Conservation (phyloP, 2,888 invertebrate genomes). For the Siphlonurus alternatus region DNA sequence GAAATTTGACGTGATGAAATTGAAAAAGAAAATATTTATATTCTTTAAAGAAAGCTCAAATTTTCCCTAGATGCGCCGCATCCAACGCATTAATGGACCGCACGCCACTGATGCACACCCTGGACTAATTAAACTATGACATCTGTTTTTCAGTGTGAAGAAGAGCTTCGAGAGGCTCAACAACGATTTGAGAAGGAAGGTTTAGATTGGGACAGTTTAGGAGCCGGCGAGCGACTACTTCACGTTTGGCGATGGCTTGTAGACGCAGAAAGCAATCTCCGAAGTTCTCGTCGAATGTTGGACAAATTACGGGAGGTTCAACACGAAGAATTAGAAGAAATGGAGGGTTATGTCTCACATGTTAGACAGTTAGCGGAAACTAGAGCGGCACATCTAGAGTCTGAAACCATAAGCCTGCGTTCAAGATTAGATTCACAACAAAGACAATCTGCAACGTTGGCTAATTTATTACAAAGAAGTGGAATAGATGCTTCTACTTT, state of each 20-base stretch:
- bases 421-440: constrained; percentile 17
- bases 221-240: constrained; percentile 22
- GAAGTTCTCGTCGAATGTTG: constrained; percentile 24
- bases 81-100: too few relatives aligned
- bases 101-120: too few relatives aligned
- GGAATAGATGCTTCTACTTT: constrained; percentile 15
- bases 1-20: too few relatives aligned
- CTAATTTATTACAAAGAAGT: constrained; percentile 24
- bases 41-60: too few relatives aligned
- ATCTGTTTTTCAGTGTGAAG: constrained; percentile 21
- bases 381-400: constrained; percentile 21
- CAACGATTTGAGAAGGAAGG: constrained; percentile 26
- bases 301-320: constrained; percentile 26
- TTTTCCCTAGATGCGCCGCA: too few relatives aligned
- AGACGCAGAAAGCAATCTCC: constrained; percentile 27
- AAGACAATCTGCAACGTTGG: constrained; percentile 17
- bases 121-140: too few relatives aligned
- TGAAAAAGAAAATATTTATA: too few relatives aligned
- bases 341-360: constrained; percentile 25
- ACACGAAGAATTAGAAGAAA: constrained; percentile 27
- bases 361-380: constrained; percentile 24
- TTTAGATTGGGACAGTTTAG: constrained; percentile 21
- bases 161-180: constrained; percentile 25
- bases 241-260: constrained; percentile 28
- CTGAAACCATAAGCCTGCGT: constrained; percentile 18